phyloP scores from a whole-genome alignment of 23 tunicate species.

The Styela plicata region DNA sequence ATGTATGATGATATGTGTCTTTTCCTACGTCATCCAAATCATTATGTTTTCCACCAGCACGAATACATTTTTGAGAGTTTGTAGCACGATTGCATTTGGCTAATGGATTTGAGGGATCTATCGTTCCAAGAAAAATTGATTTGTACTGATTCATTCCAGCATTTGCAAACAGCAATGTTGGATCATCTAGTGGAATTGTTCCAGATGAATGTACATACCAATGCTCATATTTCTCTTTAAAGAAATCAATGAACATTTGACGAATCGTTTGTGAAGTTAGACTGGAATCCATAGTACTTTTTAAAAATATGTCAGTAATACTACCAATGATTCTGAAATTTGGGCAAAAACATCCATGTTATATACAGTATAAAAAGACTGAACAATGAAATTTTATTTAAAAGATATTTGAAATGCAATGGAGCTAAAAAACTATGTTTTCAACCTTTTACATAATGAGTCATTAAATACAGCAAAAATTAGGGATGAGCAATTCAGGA shows the following conservation, averaged over 20 bases:
- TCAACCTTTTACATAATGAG: no score
- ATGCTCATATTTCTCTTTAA: conserved; percentile 53
- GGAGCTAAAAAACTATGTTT: no score
- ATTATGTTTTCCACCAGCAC: conserved; percentile 94
- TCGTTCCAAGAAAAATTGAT: conserved; percentile 67
- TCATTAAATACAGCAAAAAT: no score
- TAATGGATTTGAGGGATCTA: conserved; percentile 64
- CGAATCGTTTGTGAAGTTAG: conserved; percentile 55
- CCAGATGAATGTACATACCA: conserved; percentile 68
- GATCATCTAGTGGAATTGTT: conserved; percentile 84
- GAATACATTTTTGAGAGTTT: conserved; percentile 85
- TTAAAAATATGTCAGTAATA: neutral
- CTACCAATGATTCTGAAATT: neutral
- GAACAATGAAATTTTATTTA: no score
- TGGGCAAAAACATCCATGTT: no score
- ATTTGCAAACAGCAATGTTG: conserved; percentile 74
- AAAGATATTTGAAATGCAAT: no score
- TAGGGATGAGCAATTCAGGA: no score
- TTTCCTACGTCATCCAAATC: conserved; percentile 97
- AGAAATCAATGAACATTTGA: conserved; percentile 67
- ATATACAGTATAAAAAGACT: no score
- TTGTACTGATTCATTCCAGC: conserved; percentile 94
- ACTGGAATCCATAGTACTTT: conserved; percentile 77
- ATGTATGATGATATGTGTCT: conserved; percentile 83
- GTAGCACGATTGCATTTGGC: conserved; percentile 48